Evolutionary conservation across 1,140 invertebrate species (phyloP).

Genomic region (Panonychus citri): DNA sequence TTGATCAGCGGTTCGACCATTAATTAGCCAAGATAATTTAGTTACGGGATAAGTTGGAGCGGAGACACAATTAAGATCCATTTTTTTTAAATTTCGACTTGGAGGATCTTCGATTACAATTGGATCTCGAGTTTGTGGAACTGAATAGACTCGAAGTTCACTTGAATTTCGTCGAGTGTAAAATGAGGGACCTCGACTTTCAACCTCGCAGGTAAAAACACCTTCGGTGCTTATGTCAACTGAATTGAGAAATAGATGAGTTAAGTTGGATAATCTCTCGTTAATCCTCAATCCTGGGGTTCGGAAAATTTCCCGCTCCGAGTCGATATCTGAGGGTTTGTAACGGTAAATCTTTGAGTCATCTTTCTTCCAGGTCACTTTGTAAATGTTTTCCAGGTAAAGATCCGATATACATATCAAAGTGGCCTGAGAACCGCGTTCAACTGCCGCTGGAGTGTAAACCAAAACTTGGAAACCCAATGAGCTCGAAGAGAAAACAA

Average conservation of each 20-base stretch:
- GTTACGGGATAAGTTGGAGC: background rate
- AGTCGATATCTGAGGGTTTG: background rate
- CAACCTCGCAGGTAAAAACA: background rate
- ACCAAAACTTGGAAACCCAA: background rate
- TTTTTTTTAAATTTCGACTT: background rate
- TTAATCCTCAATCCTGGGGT: background rate
- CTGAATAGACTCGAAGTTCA: background rate
- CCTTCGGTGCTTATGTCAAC: background rate
- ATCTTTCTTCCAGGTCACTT: background rate
- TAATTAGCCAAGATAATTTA: background rate
- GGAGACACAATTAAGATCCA: background rate
- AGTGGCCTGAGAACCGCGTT: background rate
- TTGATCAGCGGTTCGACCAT: background rate
- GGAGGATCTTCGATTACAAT: background rate
- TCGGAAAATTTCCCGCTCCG: background rate
- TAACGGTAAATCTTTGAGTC: background rate
- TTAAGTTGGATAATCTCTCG: background rate
- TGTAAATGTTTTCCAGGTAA: background rate
- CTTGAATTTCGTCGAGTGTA: background rate
- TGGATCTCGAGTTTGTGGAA: background rate
- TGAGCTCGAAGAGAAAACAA: background rate
- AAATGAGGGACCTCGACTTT: background rate
- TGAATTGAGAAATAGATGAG: background rate
- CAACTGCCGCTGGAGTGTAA: background rate
- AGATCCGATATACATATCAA: background rate